phyloP scores from a whole-genome alignment of 2,888 invertebrate species.

The Hydroisotoma schaefferi region DNA sequence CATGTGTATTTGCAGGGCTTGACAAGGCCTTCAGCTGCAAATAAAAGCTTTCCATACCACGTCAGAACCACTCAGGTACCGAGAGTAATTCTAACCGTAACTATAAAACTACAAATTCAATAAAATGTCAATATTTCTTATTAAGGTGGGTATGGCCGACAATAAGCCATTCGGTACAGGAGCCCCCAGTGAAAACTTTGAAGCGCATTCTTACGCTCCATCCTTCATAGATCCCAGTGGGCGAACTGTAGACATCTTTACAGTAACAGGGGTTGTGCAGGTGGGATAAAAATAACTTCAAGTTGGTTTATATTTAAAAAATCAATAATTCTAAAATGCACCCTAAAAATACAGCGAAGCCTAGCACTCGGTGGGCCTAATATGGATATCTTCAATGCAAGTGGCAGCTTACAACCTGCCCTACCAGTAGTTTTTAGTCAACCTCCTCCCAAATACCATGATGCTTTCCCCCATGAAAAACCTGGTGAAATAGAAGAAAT shows the following conservation, averaged over 20 bases:
- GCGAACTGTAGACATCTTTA: constrained; percentile 50
- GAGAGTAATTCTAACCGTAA: too few species aligned
- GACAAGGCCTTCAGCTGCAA: constrained; percentile 78
- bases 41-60: constrained; percentile 86
- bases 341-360: constrained; percentile 3
- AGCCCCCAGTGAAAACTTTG: constrained; percentile 59
- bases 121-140: too few species aligned
- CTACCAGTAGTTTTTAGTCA: constrained; percentile 40
- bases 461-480: constrained; percentile 46
- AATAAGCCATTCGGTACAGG: constrained; percentile 49
- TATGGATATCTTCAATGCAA: constrained; percentile 42
- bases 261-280: constrained; percentile 49
- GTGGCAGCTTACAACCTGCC: constrained; percentile 27
- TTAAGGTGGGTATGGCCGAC: constrained; percentile 48
- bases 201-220: constrained; percentile 64
- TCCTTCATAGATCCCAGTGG: constrained; percentile 33
- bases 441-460: constrained; percentile 45
- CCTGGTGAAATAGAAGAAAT: constrained; percentile 48
- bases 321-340: background rate
- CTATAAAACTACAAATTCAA: too few species aligned
- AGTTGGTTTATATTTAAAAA: too few species aligned
- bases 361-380: constrained; percentile 22
- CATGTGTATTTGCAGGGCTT: constrained; percentile 60
- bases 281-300: too few species aligned
- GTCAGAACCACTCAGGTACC: constrained; percentile 67